Conservation (phyloP, 1,140 invertebrate species). For the Cepaea nemoralis region DNA sequence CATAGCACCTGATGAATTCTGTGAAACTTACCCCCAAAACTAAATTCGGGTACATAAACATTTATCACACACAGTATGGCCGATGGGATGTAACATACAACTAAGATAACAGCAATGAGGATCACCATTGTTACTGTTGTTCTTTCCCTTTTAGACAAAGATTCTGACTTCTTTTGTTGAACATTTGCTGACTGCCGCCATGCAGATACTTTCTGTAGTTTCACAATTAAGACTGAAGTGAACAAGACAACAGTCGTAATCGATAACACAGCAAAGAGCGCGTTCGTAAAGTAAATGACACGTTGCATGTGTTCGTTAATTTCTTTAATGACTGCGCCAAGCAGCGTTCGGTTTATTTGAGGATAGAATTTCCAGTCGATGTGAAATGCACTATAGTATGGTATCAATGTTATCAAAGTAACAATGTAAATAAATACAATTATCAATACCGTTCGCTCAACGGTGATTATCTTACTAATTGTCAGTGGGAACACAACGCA, state of each 20-base stretch:
- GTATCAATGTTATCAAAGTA: neutral
- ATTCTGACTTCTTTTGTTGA: neutral
- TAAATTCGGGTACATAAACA: neutral
- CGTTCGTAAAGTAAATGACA: neutral
- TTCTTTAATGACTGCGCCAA: neutral
- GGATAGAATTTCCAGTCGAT: conserved; percentile 24
- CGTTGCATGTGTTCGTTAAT: neutral
- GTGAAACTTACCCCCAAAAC: neutral
- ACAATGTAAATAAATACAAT: neutral
- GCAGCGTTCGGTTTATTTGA: neutral
- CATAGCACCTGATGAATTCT: neutral
- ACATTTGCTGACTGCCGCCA: neutral
- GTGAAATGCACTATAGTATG: neutral
- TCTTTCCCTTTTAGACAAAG: neutral
- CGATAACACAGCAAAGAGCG: neutral
- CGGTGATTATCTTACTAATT: neutral
- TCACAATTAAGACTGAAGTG: neutral
- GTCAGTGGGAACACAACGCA: neutral
- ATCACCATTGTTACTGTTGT: neutral
- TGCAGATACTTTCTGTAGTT: neutral
- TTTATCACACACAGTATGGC: neutral
- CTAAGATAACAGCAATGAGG: neutral
- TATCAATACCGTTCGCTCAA: neutral
- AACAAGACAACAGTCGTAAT: neutral
- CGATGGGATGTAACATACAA: neutral